Percentiles rank a stretch among this genome's conserved stretches.
phyloP scores from a whole-genome alignment of 2,888 invertebrate species.

The Poecilus cupreus region DNA sequence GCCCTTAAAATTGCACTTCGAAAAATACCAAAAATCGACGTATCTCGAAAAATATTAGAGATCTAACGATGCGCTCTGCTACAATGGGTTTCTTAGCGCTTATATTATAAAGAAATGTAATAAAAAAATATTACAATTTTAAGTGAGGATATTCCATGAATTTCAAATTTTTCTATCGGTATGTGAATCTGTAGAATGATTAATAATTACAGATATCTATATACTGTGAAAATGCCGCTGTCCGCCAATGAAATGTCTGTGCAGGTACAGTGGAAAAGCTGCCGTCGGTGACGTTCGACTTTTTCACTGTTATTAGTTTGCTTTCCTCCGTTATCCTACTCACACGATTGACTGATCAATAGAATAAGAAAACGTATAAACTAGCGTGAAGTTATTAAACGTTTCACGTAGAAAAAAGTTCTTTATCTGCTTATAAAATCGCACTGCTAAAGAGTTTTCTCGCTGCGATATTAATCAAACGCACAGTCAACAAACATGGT shows the following conservation, averaged over 20 bases:
- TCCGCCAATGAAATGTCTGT: neutral
- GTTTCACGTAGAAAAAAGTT: conserved; percentile 18
- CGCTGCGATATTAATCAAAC: conserved; percentile 11
- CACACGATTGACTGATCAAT: conserved; percentile 39
- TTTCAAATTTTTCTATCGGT: too few relatives aligned
- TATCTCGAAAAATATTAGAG: too few relatives aligned
- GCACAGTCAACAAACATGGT: conserved; percentile 14
- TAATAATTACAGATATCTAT: too few relatives aligned
- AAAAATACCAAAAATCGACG: too few relatives aligned
- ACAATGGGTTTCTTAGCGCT: too few relatives aligned
- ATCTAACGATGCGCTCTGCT: too few relatives aligned
- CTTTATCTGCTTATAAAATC: conserved; percentile 45
- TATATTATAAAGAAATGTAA: too few relatives aligned
- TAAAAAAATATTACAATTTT: too few relatives aligned
- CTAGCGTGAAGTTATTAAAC: conserved; percentile 50
- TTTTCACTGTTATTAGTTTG: conserved; percentile 38
- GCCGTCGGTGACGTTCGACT: neutral
- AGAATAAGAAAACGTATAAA: conserved; percentile 46
- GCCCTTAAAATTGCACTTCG: too few relatives aligned
- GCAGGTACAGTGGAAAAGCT: conserved; percentile 11
- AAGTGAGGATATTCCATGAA: too few relatives aligned
- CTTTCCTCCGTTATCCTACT: conserved; percentile 24
- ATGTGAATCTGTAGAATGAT: too few relatives aligned
- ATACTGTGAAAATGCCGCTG: neutral
- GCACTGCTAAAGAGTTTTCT: conserved; percentile 13